A percentile compares a stretch with the other conserved stretches of the same genome.
Evolutionary conservation across 1,140 invertebrate species (phyloP).

Genomic region (Epicauta chinensis): DNA sequence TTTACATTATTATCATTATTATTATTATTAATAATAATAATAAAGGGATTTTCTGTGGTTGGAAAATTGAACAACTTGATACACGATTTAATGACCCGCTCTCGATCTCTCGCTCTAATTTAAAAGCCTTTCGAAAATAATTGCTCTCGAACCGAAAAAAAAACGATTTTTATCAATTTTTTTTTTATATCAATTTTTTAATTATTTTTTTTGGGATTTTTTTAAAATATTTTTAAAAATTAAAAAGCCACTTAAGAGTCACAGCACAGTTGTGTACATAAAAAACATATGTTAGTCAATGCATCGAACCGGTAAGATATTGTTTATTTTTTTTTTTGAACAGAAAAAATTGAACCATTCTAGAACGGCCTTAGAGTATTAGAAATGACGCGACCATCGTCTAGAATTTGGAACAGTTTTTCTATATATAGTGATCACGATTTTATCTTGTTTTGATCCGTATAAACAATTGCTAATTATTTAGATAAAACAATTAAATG

Average conservation of each 20-base stretch:
- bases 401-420: no score
- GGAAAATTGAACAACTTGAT: slow-evolving; percentile 11
- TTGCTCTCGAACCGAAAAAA: no score
- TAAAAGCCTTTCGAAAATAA: slow-evolving; percentile 29
- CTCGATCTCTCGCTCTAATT: not conserved
- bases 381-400: no score
- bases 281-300: slow-evolving; percentile 33
- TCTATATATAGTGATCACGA: no score
- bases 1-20: no score
- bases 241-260: slow-evolving; percentile 46
- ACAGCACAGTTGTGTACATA: slow-evolving; percentile 45
- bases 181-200: not conserved
- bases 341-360: no score
- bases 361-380: no score
- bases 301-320: slow-evolving; percentile 21
- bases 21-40: slow-evolving; percentile 13
- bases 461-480: no score
- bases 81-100: slow-evolving; percentile 4
- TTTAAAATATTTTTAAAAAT: slow-evolving; percentile 42
- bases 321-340: no score
- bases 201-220: slow-evolving; percentile 37
- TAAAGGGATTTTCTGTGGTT: slow-evolving; percentile 15
- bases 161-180: no score
- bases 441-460: no score
- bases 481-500: slow-evolving; percentile 4